Conservation (phyloP, 2,888 invertebrate genomes). For the Cryptus armator region DNA sequence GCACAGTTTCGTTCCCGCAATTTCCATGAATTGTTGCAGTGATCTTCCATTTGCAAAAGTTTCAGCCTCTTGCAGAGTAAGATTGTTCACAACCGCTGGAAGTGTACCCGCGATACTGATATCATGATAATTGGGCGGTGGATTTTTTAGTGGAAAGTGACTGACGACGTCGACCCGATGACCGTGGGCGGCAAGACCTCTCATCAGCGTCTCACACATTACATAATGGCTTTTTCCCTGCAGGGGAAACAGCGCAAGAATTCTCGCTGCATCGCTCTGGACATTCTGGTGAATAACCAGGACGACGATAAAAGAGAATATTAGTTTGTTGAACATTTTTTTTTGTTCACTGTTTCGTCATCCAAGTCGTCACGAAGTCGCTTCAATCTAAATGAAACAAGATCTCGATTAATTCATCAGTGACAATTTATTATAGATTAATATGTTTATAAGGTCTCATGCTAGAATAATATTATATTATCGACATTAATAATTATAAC, state of each 20-base stretch:
- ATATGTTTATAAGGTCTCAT: not conserved
- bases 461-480: not conserved
- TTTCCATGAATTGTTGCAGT: constrained; percentile 12
- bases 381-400: not conserved
- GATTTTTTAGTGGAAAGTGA: constrained; percentile 78
- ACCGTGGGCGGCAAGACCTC: constrained; percentile 85
- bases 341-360: not conserved
- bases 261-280: constrained; percentile 81
- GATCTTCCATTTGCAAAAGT: constrained; percentile 43
- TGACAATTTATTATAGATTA: not conserved
- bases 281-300: constrained; percentile 38
- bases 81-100: constrained; percentile 74
- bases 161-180: constrained; percentile 85
- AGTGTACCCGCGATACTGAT: constrained; percentile 73
- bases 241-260: constrained; percentile 85
- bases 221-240: constrained; percentile 86
- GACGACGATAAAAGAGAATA: not conserved
- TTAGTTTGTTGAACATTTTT: constrained; percentile 28
- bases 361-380: not conserved
- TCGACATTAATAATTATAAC: not conserved
- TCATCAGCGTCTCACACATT: constrained; percentile 84
- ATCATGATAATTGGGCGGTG: constrained; percentile 78
- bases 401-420: not conserved
- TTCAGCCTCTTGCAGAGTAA: constrained; percentile 69
- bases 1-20: constrained; percentile 67